Evolutionary conservation across 2,888 invertebrate genomes (phyloP).

Genomic region (Pristionchus exspectatus): DNA sequence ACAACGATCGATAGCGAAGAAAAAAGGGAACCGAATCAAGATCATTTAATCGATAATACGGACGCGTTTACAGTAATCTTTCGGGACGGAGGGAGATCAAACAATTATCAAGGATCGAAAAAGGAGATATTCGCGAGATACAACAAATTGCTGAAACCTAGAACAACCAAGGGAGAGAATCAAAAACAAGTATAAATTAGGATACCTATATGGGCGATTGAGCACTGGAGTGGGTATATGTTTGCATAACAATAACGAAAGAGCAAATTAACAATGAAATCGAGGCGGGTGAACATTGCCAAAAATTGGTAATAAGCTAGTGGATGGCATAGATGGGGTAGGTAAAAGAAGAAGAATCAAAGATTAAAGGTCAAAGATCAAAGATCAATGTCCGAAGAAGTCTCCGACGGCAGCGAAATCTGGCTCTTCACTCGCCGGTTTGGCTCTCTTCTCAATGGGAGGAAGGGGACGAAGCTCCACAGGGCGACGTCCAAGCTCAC

Average conservation of each 20-base stretch:
- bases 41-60: background rate
- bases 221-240: background rate
- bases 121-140: background rate
- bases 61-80: constrained; percentile 26
- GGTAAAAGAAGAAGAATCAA: background rate
- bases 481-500: constrained; percentile 50
- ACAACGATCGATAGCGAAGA: too few relatives aligned
- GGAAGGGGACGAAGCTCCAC: constrained; percentile 55
- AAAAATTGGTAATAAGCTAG: too few relatives aligned
- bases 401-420: constrained; percentile 43
- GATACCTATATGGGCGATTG: constrained; percentile 1
- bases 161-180: background rate
- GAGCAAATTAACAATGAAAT: background rate
- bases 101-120: constrained; percentile 5
- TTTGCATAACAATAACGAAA: constrained; percentile 31
- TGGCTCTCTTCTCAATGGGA: constrained; percentile 53
- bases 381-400: constrained; percentile 53
- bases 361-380: background rate
- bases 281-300: background rate
- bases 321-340: background rate
- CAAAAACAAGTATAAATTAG: constrained; percentile 32
- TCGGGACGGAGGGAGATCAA: constrained; percentile 2
- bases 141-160: background rate
- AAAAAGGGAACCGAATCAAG: background rate
- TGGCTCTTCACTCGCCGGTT: constrained; percentile 1